These are phyloP conservation scores for Agriopis marginaria DNA, from an alignment of 2,888 invertebrate genomes.

Conservation along the genomic window DNA sequence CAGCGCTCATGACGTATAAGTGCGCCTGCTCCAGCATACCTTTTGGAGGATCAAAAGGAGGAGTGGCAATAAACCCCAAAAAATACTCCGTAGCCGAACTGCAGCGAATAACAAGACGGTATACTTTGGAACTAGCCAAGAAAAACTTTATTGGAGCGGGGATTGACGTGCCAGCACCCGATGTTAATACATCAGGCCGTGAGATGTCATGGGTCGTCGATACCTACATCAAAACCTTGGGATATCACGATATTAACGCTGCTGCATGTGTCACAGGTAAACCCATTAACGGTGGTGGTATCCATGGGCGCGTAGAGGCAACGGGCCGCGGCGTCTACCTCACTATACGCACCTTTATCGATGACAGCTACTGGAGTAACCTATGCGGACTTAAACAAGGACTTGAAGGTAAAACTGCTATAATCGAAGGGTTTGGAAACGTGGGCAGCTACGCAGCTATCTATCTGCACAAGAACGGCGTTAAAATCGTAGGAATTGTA, in stretches of 20 bases:
- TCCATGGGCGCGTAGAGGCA: slow-evolving; percentile 93
- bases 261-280: slow-evolving; percentile 95
- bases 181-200: slow-evolving; percentile 91
- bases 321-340: slow-evolving; percentile 93
- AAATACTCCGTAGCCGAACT: slow-evolving; percentile 90
- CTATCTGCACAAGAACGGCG: slow-evolving; percentile 89
- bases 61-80: slow-evolving; percentile 91
- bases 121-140: slow-evolving; percentile 91
- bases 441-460: slow-evolving; percentile 92
- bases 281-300: slow-evolving; percentile 94
- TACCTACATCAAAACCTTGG: slow-evolving; percentile 91
- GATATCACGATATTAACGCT: slow-evolving; percentile 90
- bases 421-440: slow-evolving; percentile 93
- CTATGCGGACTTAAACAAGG: slow-evolving; percentile 85
- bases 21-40: slow-evolving; percentile 93
- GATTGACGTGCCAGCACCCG: slow-evolving; percentile 94
- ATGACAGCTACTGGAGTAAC: slow-evolving; percentile 90
- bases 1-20: slow-evolving; percentile 94
- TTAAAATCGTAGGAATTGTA: slow-evolving; percentile 89
- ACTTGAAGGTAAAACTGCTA: slow-evolving; percentile 89
- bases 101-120: slow-evolving; percentile 91
- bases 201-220: slow-evolving; percentile 95
- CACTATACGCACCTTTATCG: slow-evolving; percentile 90
- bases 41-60: slow-evolving; percentile 91
- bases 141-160: slow-evolving; percentile 92